Base-by-base conservation (phyloP, 1,140 invertebrate species). In the Scaptomyza pallida region DNA sequence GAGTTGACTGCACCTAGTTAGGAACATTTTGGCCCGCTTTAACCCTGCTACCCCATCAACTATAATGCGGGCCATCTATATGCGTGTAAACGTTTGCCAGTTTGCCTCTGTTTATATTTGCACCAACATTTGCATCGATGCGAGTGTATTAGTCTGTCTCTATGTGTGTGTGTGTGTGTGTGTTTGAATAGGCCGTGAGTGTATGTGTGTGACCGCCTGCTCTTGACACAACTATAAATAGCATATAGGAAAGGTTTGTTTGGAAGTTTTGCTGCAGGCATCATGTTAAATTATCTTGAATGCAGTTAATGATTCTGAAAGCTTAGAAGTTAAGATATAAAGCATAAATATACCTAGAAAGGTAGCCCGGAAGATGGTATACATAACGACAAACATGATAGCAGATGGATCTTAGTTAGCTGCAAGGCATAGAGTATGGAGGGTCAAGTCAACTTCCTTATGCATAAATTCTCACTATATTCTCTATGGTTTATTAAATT, bases 1-100 rank as follows among this genome's bases (percentile, higher is more conserved):
- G 26, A 30, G 69, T 62, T 69, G 68, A 85, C 63, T 77, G 80
- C 80, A 79, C 72, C 72, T 74, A 83, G 79, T 83, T 83, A 67
- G 59, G 55, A 68, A 60, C 56, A 23, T 6, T 30, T 30, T 30
- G 26, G 2, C 26, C 26, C 26, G 19, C 19, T 21, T 21, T 21
- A 30, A 30, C 26, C 26, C 12, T 45, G 37, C 43, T n/a, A n/a
- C n/a, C n/a, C n/a, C 57, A 15, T 48, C 30, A 26, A 48, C 47
- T 67, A 75, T 86, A 82, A 86, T 86, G 82, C 82, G 83, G 82
- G 82, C 78, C 82, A 86, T 86, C 82, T 86, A 76, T 88, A 86
- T 86, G 81, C 81, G 74, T 78, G 71, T 78, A 79, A 74, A 67
- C 79, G 78, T 70, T 72, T 67, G 63, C 52, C 60, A 26, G 43